Percentiles rank a stretch among this genome's conserved stretches.
These are phyloP conservation scores for Atherix ibis DNA, from an alignment of 2,888 invertebrate genomes.

Conservation along the genomic window DNA sequence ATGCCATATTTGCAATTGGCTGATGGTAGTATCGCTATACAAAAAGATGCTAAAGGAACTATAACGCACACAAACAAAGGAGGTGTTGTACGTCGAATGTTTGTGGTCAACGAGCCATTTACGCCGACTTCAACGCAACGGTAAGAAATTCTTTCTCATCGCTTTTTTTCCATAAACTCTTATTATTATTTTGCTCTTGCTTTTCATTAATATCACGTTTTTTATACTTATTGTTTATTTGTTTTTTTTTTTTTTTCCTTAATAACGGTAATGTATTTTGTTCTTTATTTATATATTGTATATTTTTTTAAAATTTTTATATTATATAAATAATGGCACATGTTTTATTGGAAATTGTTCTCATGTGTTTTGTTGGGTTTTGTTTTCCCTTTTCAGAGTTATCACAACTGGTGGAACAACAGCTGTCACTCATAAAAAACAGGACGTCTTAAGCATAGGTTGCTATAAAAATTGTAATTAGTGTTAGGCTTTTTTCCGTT, in stretches of 20 bases:
- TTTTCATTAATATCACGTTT: background rate
- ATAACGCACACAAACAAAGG: constrained; percentile 26
- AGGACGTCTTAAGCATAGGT: constrained; percentile 32
- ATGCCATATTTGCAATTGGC: constrained; percentile 32
- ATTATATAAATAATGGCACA: no score
- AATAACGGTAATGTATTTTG: background rate
- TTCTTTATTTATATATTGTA: background rate
- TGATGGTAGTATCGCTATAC: constrained; percentile 32
- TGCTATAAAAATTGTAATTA: constrained; percentile 35
- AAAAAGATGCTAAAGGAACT: constrained; percentile 31
- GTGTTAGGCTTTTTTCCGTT: constrained; percentile 6
- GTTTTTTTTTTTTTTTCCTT: background rate
- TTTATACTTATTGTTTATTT: background rate
- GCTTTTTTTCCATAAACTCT: background rate
- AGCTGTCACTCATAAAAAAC: constrained; percentile 30
- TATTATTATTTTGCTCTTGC: constrained; percentile 1
- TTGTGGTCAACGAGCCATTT: constrained; percentile 32
- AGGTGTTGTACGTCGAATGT: constrained; percentile 32
- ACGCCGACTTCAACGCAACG: constrained; percentile 27
- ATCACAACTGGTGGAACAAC: constrained; percentile 29
- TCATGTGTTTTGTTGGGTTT: no score
- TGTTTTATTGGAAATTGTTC: no score
- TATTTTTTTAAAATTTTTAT: constrained; percentile 7
- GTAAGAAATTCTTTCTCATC: no score
- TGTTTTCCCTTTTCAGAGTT: constrained; percentile 29